Conservation (phyloP, 2,113 vertebrate genomes). For the Sceloporus tristichus region DNA sequence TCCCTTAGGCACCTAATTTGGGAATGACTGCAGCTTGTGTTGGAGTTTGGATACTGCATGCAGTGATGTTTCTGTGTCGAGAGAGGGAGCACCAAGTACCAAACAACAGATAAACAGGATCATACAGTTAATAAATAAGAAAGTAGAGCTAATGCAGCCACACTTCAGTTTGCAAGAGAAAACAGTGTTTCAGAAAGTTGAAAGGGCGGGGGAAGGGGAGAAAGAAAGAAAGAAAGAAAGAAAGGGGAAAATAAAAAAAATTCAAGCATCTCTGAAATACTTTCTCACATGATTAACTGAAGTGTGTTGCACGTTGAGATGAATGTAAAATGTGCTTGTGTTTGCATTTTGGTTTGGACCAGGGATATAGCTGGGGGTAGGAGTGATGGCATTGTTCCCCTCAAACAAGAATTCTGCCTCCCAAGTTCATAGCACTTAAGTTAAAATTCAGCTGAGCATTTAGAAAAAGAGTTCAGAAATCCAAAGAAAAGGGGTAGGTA, state of each 20-base stretch:
- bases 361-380: too few species aligned
- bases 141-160: constrained; percentile 52
- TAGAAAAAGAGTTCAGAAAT: too few species aligned
- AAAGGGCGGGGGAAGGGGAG: not conserved
- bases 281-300: not conserved
- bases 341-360: not conserved
- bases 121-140: constrained; percentile 59
- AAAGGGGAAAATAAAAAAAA: not conserved
- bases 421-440: too few species aligned
- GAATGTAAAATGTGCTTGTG: not conserved
- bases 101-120: constrained; percentile 50
- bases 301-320: not conserved
- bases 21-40: not conserved
- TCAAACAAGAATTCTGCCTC: too few species aligned
- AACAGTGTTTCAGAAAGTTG: constrained; percentile 60
- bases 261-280: not conserved
- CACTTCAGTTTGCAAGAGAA: constrained; percentile 6
- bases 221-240: not conserved
- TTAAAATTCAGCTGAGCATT: too few species aligned
- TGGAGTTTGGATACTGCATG: not conserved
- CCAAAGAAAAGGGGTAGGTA: too few species aligned
- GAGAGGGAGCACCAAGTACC: constrained; percentile 55
- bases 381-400: too few species aligned
- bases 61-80: constrained; percentile 37
- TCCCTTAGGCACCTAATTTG: not conserved